Percentiles rank a stretch among this genome's conserved stretches.
Conservation (phyloP, 2,113 vertebrate species). For the Malurus alboscapulatus region DNA sequence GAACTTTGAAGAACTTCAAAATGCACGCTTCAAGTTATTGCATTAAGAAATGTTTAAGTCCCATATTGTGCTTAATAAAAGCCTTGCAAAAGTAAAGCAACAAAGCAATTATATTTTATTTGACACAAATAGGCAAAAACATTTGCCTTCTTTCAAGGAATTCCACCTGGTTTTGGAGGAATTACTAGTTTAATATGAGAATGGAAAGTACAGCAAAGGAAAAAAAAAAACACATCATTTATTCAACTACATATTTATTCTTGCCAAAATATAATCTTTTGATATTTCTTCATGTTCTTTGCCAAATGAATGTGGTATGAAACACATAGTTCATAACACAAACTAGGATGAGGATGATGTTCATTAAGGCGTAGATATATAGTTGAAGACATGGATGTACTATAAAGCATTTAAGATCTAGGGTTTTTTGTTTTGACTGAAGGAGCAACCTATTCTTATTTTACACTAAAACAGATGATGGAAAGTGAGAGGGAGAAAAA, state of each 20-base stretch:
- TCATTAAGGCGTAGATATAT: not conserved
- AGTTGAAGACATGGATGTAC: not conserved
- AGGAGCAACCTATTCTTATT: not conserved
- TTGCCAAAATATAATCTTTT: not conserved
- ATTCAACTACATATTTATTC: not conserved
- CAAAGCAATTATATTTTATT: not conserved
- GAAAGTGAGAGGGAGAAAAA: not conserved
- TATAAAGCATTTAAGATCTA: not conserved
- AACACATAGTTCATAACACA: constrained; percentile 20
- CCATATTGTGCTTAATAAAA: not conserved
- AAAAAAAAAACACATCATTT: not conserved
- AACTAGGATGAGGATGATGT: not conserved
- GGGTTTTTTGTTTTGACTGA: not conserved
- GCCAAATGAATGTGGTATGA: constrained; percentile 21
- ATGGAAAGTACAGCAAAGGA: not conserved
- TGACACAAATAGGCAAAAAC: not conserved
- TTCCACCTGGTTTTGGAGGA: not conserved
- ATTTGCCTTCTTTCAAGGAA: not conserved
- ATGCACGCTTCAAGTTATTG: not conserved
- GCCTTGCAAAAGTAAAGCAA: too few species aligned
- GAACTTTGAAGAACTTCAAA: not conserved
- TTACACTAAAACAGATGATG: constrained; percentile 14
- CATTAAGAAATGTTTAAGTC: not conserved
- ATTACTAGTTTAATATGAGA: not conserved
- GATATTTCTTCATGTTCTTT: not conserved